Evolutionary conservation across 2,113 vertebrate species (phyloP).

Genomic region (Oryzias woworae): DNA sequence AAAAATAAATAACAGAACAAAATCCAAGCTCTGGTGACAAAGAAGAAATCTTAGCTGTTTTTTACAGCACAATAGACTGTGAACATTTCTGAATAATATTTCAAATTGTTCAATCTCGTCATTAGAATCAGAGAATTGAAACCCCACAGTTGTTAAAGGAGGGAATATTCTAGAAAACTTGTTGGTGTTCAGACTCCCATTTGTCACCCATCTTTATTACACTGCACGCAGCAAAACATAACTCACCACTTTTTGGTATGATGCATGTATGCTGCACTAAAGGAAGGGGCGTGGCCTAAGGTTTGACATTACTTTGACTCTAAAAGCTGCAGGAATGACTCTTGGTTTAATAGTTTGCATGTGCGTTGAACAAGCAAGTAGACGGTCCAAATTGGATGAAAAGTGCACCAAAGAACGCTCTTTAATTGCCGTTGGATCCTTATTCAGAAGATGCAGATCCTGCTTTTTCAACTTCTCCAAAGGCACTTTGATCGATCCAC

Average conservation of each 20-base stretch:
- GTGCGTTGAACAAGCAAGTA: slow-evolving; percentile 37
- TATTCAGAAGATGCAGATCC: slow-evolving; percentile 30
- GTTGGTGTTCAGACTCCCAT: no score
- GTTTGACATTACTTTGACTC: slow-evolving; percentile 19
- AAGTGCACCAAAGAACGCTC: slow-evolving; percentile 4
- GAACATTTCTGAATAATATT: no score
- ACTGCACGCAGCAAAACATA: slow-evolving; percentile 5
- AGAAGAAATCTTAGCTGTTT: background rate
- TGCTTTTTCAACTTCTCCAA: slow-evolving; percentile 33
- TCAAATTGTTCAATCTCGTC: no score
- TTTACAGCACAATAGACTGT: no score
- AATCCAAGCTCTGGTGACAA: background rate
- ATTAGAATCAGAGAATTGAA: no score
- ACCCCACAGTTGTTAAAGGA: no score
- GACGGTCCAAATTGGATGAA: background rate
- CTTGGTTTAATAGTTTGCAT: slow-evolving; percentile 27
- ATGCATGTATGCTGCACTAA: slow-evolving; percentile 45
- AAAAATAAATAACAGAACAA: slow-evolving; percentile 2
- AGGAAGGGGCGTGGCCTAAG: slow-evolving; percentile 11
- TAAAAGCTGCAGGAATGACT: slow-evolving; percentile 38
- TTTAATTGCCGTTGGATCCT: background rate
- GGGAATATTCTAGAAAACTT: no score
- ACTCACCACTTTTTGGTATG: slow-evolving; percentile 36
- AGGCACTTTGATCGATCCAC: slow-evolving; percentile 66
- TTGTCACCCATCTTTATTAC: no score